Base-by-base conservation (phyloP, 2,888 invertebrate genomes). In the Trichopoda pennipes region DNA sequence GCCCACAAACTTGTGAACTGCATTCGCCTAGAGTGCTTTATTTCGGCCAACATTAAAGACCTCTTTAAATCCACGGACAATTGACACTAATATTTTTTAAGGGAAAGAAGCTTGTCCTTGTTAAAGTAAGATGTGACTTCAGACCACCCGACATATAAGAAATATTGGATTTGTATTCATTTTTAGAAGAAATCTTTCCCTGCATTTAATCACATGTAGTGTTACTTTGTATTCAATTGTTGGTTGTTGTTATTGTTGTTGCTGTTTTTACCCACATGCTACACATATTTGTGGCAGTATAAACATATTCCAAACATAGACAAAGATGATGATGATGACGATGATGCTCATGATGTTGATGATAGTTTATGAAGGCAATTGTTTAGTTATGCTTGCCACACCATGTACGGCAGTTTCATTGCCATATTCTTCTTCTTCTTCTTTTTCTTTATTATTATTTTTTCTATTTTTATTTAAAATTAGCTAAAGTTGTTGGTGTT, bases 391-490 rank as follows among this genome's bases (percentile, higher is more conserved):
- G 82, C 70, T 70, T 82, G 61, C 32, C 68, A 77, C 77, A 61
- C 79, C 82, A 72, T 79, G 55, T 82, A 82, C 63, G 82, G 75
- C 64, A 73, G 44, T 70, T 38, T 69, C 75, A 79, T 68, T 75
- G 72, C 79, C 78, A 74, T 58, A 74, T 81, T 73, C 58, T 51
- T 72, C 7, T 51, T 0, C n/a, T n/a, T n/a, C n/a, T n/a, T n/a
- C n/a, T n/a, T n/a, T n/a, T n/a, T n/a, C n/a, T n/a, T n/a, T n/a
- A n/a, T n/a, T n/a, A n/a, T n/a, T 47, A 16, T 14, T 17, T 66
- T 21, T 60, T 61, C 19, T 23, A 42, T 17, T 53, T 42, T 16
- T 9, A 21, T 16, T 9, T 35, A 3, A 58, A 35, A 32, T 58
- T 56, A n/a, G 19, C 61, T 69, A 42, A 49, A 44, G 53, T 19